Evolutionary conservation across 2,888 invertebrate genomes (phyloP).

Genomic region (Stratiomys singularior): DNA sequence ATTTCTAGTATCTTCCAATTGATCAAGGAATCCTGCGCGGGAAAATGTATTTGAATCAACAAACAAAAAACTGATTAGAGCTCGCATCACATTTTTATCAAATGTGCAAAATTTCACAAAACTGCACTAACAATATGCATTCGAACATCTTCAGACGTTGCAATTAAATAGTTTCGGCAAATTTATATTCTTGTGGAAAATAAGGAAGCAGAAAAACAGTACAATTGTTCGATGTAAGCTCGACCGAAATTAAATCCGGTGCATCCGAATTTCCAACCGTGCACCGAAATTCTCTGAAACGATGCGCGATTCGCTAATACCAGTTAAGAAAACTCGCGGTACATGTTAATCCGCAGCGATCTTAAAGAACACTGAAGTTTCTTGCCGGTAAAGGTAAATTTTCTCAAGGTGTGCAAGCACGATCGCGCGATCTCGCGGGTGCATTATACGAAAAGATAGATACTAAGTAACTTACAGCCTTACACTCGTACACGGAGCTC

Average conservation of each 20-base stretch:
- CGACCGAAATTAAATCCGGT: not conserved
- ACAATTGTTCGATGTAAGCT: not conserved
- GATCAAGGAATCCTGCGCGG: too few species aligned
- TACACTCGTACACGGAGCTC: not conserved
- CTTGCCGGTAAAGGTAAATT: conserved; percentile 41
- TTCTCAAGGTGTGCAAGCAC: conserved; percentile 18
- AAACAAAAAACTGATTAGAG: too few species aligned
- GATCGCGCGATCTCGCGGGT: conserved; percentile 2
- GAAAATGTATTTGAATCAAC: too few species aligned
- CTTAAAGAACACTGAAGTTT: conserved; percentile 50
- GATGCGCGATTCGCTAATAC: not conserved
- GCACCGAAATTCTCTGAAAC: not conserved
- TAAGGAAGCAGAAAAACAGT: not conserved
- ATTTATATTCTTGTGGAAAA: not conserved
- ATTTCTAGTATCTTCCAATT: too few species aligned
- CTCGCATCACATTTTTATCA: too few species aligned
- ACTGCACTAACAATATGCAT: not conserved
- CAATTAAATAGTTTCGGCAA: not conserved
- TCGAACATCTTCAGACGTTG: not conserved
- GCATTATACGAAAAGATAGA: not conserved
- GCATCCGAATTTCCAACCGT: not conserved
- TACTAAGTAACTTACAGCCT: not conserved
- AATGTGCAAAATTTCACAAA: conserved; percentile 19
- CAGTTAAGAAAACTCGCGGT: conserved; percentile 7
- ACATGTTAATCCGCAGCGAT: conserved; percentile 51